phyloP scores from a whole-genome alignment of 2,797 vertebrate genomes.

The Crocodylus rhombifer region DNA sequence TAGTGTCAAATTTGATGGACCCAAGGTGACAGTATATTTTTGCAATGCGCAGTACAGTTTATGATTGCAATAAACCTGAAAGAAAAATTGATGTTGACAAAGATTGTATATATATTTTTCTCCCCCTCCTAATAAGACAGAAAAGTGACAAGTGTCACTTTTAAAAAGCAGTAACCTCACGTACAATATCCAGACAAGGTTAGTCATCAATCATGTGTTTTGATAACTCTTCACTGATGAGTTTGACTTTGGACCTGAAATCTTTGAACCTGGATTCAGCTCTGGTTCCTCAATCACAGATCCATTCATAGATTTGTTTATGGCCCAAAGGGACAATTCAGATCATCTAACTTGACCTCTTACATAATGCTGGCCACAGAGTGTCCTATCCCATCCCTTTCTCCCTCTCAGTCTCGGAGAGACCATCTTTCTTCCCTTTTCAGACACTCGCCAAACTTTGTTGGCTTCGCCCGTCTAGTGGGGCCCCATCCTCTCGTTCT shows the following conservation, averaged over 20 bases:
- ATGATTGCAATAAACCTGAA: slow-evolving; percentile 68
- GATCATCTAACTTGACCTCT: slow-evolving; percentile 16
- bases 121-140: slow-evolving; percentile 23
- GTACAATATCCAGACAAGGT: background rate
- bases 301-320: slow-evolving; percentile 59
- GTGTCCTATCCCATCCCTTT: background rate
- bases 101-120: slow-evolving; percentile 65
- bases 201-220: slow-evolving; percentile 56
- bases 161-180: slow-evolving; percentile 58
- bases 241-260: slow-evolving; percentile 44
- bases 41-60: slow-evolving; percentile 45
- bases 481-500: background rate
- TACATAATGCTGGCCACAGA: background rate
- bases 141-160: slow-evolving; percentile 72
- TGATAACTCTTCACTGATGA: slow-evolving; percentile 51
- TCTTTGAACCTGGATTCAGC: slow-evolving; percentile 37
- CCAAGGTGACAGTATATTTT: slow-evolving; percentile 53
- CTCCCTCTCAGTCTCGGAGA: background rate
- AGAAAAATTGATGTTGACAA: slow-evolving; percentile 67
- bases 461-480: background rate
- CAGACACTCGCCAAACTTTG: background rate
- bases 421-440: background rate
- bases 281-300: slow-evolving; percentile 29
- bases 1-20: slow-evolving; percentile 68
- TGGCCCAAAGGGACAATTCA: slow-evolving; percentile 47